Conservation (phyloP, 1,140 invertebrate species). For the Pseudomyrmex pallidus region DNA sequence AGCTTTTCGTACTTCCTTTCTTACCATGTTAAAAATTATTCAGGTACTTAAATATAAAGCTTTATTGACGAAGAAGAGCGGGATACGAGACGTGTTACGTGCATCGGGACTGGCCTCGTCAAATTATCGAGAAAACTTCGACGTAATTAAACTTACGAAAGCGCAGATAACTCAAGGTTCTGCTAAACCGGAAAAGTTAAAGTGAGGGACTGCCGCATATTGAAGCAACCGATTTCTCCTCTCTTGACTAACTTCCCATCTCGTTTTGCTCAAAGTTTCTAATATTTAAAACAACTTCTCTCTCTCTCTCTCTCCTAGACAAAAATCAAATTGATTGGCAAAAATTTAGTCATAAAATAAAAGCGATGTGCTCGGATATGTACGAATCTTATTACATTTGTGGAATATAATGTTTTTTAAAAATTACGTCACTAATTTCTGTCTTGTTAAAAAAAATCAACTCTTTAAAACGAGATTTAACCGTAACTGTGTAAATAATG, state of each 20-base stretch:
- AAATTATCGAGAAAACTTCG: constrained; percentile 83
- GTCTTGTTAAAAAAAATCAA: background rate
- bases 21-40: constrained; percentile 60
- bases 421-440: background rate
- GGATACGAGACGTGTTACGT: constrained; percentile 69
- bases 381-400: no score
- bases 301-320: background rate
- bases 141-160: constrained; percentile 82
- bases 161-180: constrained; percentile 79
- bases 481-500: background rate
- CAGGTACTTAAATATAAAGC: constrained; percentile 60
- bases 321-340: background rate
- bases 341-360: no score
- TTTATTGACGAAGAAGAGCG: constrained; percentile 57
- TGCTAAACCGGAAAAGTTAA: constrained; percentile 80
- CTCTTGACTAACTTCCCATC: constrained; percentile 42
- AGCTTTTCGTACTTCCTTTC: no score
- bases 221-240: constrained; percentile 71
- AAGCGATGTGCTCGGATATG: no score
- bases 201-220: constrained; percentile 79
- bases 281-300: constrained; percentile 71
- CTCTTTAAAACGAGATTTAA: no score
- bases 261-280: constrained; percentile 48
- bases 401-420: no score
- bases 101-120: constrained; percentile 74